Base-by-base conservation (phyloP, 2,113 vertebrate species). In the Lepisosteus osseus region DNA sequence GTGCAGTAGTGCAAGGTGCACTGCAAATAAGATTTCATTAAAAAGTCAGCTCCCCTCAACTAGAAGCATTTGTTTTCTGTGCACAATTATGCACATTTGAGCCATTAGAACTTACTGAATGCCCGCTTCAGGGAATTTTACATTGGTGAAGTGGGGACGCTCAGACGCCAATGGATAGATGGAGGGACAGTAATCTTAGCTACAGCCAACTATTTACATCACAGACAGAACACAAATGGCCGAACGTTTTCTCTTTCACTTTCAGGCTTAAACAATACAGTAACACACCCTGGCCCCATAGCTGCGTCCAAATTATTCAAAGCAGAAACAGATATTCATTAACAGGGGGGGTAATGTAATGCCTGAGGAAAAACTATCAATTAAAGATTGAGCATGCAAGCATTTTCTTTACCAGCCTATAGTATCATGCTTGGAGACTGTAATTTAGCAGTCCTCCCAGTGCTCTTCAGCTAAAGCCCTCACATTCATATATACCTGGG, bases 401-500 rank as follows among this genome's bases (percentile, higher is more conserved):
- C 45, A 42, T 15, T 6, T n/a, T 29, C 1, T 29, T 29, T n/a
- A 66, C 62, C 62, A 43, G 62, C 4, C 62, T 13, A 1, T 65
- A 8, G 43, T 66, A 15, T 66, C 64, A 66, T 47, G 3, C 3
- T 42, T 68, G 40, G 14, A 56, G 55, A 15, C 67, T 67, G 43
- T 15, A 29, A 2, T 67, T 29, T 68, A 51, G 17, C 12, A 55
- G 55, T 40, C 15, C 47, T 9, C 42, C 9, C 29, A 42, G 44
- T 12, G 15, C 15, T 62, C 15, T 54, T 54, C 44, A 67, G 44
- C 47, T 3, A 15, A 9, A 67, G 61, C 77, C 65, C 67, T 80
- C 74, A 81, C 80, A 82, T 81, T 80, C 82, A 80, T 81, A 83
- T 47, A n/a, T 6, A 44, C 64, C 42, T 66, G 11, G 47, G 47